These are phyloP conservation scores for Myotis lucifugus DNA, from an alignment of 2,113 vertebrate genomes.

Conservation along the genomic window DNA sequence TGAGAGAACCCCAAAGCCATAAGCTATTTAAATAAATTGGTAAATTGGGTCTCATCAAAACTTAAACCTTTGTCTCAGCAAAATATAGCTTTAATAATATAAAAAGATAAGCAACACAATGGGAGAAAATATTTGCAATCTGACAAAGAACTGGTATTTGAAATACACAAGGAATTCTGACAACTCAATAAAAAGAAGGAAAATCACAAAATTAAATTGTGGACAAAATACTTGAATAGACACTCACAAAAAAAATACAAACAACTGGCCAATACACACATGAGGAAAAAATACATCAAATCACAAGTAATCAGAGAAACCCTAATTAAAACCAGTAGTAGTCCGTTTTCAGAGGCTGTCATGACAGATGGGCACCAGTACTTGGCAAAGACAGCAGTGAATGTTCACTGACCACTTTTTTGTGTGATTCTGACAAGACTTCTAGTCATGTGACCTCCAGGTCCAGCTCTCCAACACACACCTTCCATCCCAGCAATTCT, in stretches of 20 bases:
- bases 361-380: neutral
- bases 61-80: neutral
- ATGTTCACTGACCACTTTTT: neutral
- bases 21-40: neutral
- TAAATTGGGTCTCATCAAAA: neutral
- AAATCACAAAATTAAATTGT: neutral
- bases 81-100: neutral
- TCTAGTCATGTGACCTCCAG: neutral
- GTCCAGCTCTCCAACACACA: neutral
- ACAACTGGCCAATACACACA: neutral
- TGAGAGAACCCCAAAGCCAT: neutral
- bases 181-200: neutral
- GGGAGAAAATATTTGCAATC: neutral
- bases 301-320: neutral
- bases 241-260: conserved; percentile 26
- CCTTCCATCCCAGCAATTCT: neutral
- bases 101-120: neutral
- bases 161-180: neutral
- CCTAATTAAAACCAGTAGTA: neutral
- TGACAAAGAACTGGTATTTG: neutral
- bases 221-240: neutral
- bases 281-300: neutral
- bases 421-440: neutral
- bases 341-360: neutral
- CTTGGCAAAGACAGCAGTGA: neutral